Base-by-base conservation (phyloP, 2,113 vertebrate genomes). In the Oxygymnocypris stewartii region DNA sequence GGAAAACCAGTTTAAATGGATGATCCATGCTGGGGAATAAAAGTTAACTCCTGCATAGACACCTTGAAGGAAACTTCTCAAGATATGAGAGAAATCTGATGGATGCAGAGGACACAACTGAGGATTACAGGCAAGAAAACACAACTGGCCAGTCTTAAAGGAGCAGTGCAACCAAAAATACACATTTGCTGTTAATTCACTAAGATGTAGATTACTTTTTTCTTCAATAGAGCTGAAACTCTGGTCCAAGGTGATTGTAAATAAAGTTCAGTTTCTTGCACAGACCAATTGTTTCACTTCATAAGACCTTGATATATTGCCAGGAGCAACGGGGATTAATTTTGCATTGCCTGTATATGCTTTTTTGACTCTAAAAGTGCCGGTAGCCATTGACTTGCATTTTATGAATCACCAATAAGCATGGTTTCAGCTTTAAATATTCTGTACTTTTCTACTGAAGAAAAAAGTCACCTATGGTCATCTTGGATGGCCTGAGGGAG, bases 1-100 rank as follows among this genome's bases (percentile, higher is more conserved):
- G 47, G 54, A 86, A 89, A 86, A 79, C 76, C 61, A 82, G 44
- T 82, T 82, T 16, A 25, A 51, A 84, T 63, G 57, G 16, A 63
- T 25, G 7, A 1, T 6, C 13, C 51, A 59, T 40, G 31, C 11
- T 79, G 5, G 35, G 35, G 51, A 80, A 63, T 12, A n/a, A 63
- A 63, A 42, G 35, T 16, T 20, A 63, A 14, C 12, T 8, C 37
- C 11, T 61, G 31, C 35, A 16, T 7, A 10, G 5, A 79, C 23
- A 40, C 18, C 31, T 40, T 61, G 54, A 40, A 35, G 35, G 23
- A 37, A 80, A 14, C 11, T 42, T 79, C 35, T 37, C 13, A 40
- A 80, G 12, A 35, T 61, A 61, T 42, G 12, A 42, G 14, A 79
- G 47, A 57, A 57, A 54, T 11, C 20, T 37, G 54, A 63, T 63